A percentile compares a stretch with the other conserved stretches of the same genome.
phyloP scores from a whole-genome alignment of 2,797 vertebrate genomes.

The Orestias chungarensis region DNA sequence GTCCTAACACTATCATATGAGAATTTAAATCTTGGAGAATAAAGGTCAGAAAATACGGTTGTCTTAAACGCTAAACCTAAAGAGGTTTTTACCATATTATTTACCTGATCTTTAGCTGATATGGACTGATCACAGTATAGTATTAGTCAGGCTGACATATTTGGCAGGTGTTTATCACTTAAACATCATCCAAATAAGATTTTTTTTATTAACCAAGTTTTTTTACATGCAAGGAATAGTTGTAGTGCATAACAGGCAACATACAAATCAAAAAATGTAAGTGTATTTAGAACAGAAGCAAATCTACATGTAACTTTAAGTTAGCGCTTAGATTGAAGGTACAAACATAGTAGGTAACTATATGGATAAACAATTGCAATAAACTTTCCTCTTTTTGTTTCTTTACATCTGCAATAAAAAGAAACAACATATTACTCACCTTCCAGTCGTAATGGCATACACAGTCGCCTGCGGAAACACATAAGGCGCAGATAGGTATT shows the following conservation, averaged over 20 bases:
- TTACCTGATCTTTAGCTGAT: slow-evolving; percentile 13
- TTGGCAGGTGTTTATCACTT: slow-evolving; percentile 4
- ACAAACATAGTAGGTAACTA: slow-evolving; percentile 6
- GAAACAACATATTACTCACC: slow-evolving; percentile 18
- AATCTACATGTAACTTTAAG: too few species aligned
- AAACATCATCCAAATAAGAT: too few species aligned
- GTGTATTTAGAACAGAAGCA: too few species aligned
- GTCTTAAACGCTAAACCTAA: slow-evolving; percentile 24
- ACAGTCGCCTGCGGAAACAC: slow-evolving; percentile 23
- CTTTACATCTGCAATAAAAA: slow-evolving; percentile 33
- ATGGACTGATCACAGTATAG: not conserved
- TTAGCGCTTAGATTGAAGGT: too few species aligned
- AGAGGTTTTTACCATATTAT: slow-evolving; percentile 22
- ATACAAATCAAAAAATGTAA: too few species aligned
- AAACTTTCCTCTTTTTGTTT: slow-evolving; percentile 18
- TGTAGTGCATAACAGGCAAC: too few species aligned
- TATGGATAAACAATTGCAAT: slow-evolving; percentile 1
- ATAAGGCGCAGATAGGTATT: slow-evolving; percentile 26
- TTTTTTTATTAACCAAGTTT: too few species aligned
- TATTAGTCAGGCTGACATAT: slow-evolving; percentile 26
- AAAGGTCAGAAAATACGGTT: slow-evolving; percentile 22
- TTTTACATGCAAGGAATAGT: too few species aligned
- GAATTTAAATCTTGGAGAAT: slow-evolving; percentile 16
- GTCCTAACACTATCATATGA: slow-evolving; percentile 37
- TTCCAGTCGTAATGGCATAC: slow-evolving; percentile 26